Percentiles rank a stretch among this genome's conserved stretches.
Conservation (phyloP, 2,888 invertebrate genomes). For the Gisinianus flammeolus region DNA sequence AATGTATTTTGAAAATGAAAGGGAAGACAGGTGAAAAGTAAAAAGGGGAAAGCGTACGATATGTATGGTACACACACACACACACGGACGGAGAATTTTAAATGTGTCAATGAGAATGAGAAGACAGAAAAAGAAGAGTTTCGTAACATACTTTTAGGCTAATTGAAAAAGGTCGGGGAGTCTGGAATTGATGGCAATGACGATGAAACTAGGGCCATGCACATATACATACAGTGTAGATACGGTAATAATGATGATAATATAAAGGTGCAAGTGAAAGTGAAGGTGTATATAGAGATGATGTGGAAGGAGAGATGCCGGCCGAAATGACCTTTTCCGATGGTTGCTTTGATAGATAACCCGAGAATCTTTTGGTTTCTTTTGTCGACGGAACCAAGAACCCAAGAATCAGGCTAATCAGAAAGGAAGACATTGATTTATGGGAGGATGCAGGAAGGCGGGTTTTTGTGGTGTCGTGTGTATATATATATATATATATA, state of each 20-base stretch:
- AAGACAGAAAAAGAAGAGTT: background rate
- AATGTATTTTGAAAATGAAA: too few species aligned
- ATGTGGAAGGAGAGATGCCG: background rate
- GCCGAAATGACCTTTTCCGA: slow-evolving; percentile 27
- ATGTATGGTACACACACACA: too few species aligned
- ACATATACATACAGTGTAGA: too few species aligned
- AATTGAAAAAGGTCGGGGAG: too few species aligned
- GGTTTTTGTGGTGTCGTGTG: background rate
- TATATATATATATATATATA: too few species aligned
- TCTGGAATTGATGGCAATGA: too few species aligned
- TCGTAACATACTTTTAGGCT: slow-evolving; percentile 1
- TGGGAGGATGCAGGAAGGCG: slow-evolving; percentile 32
- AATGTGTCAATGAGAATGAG: background rate
- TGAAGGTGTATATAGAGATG: background rate
- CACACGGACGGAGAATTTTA: background rate
- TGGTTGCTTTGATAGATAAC: slow-evolving; percentile 36
- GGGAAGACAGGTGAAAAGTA: too few species aligned
- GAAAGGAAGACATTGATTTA: slow-evolving; percentile 31
- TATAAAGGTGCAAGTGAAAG: background rate
- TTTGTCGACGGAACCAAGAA: slow-evolving; percentile 18
- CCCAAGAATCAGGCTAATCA: slow-evolving; percentile 32
- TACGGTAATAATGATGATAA: background rate
- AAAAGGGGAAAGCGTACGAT: too few species aligned
- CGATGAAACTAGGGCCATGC: too few species aligned
- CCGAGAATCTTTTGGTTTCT: slow-evolving; percentile 22